A percentile compares a stretch with the other conserved stretches of the same genome.
Evolutionary conservation across 2,797 vertebrate species (phyloP).

Genomic region (Pterois miles): DNA sequence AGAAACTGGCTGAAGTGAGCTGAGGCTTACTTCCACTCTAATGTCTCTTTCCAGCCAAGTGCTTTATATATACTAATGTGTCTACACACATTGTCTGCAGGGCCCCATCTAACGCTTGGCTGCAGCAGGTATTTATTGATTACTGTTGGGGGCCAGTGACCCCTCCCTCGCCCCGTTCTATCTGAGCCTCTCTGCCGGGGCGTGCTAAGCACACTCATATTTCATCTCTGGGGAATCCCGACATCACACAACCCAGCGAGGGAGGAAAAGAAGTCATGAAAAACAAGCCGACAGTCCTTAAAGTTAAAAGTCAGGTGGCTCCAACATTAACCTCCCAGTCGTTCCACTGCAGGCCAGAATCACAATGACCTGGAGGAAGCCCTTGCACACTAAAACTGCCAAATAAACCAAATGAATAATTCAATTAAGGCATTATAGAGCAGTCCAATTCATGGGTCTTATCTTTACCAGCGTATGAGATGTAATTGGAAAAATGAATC

Average conservation of each 20-base stretch:
- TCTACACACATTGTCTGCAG: constrained; percentile 58
- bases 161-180: constrained; percentile 78
- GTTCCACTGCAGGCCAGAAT: constrained; percentile 34
- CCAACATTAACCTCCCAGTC: constrained; percentile 77
- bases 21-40: constrained; percentile 43
- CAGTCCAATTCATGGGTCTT: constrained; percentile 84
- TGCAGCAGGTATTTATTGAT: constrained; percentile 89
- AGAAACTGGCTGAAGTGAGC: constrained; percentile 46
- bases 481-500: constrained; percentile 88
- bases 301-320: constrained; percentile 88
- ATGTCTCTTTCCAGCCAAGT: constrained; percentile 62
- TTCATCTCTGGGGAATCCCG: constrained; percentile 87
- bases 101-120: constrained; percentile 61
- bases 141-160: constrained; percentile 87
- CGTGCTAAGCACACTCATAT: constrained; percentile 80
- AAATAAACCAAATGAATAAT: constrained; percentile 72
- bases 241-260: constrained; percentile 61
- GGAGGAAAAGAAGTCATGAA: constrained; percentile 73
- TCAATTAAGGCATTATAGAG: constrained; percentile 71
- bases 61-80: constrained; percentile 64
- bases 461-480: constrained; percentile 84
- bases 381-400: constrained; percentile 12
- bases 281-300: constrained; percentile 58
- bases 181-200: constrained; percentile 64
- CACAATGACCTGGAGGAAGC: constrained; percentile 12